Evolutionary conservation across 2,113 vertebrate genomes (phyloP).

Genomic region (Gadus macrocephalus): DNA sequence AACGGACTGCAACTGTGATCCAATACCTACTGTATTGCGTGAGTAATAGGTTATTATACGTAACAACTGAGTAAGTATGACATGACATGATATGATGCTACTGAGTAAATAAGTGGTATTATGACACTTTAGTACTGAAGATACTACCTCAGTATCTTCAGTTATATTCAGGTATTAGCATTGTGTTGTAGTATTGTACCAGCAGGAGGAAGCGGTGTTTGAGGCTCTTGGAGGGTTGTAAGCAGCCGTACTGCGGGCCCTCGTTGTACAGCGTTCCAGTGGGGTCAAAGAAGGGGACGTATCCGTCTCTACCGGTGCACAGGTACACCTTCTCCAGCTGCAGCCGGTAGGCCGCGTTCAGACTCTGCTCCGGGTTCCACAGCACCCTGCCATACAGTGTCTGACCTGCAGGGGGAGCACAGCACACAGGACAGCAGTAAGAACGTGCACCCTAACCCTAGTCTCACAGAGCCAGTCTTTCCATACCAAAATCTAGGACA

Average conservation of each 20-base stretch:
- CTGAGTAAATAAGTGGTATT: neutral
- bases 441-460: neutral
- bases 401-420: conserved; percentile 76
- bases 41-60: neutral
- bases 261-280: conserved; percentile 94
- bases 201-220: conserved; percentile 94
- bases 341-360: conserved; percentile 89
- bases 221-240: conserved; percentile 92
- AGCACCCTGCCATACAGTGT: conserved; percentile 89
- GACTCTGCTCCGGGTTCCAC: conserved; percentile 95
- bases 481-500: too few relatives aligned
- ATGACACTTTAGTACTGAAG: neutral
- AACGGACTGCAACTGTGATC: neutral
- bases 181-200: conserved; percentile 62
- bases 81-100: neutral
- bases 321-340: conserved; percentile 97
- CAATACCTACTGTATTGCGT: neutral
- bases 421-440: conserved; percentile 13
- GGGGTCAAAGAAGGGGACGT: conserved; percentile 96
- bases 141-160: neutral
- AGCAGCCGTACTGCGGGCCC: conserved; percentile 95
- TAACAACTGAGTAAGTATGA: neutral
- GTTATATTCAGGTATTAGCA: neutral
- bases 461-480: neutral
- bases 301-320: conserved; percentile 90